Conservation (phyloP, 2,797 vertebrate genomes). For the Sylvilagus floridanus region DNA sequence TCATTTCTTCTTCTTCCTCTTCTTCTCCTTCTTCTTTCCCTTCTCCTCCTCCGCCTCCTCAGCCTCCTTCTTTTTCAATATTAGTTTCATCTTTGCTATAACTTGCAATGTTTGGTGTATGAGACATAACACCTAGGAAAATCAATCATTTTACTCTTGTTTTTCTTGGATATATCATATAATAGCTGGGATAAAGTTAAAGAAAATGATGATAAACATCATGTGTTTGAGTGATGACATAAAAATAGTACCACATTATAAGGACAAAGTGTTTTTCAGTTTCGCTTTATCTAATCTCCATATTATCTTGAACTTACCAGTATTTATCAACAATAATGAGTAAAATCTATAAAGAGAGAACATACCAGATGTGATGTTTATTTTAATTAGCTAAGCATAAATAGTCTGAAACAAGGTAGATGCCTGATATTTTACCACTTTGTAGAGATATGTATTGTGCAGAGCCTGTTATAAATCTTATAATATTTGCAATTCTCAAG, state of each 20-base stretch:
- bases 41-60: too few species aligned
- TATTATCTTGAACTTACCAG: background rate
- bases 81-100: background rate
- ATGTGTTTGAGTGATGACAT: background rate
- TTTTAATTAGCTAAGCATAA: slow-evolving; percentile 38
- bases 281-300: background rate
- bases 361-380: background rate
- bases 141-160: background rate
- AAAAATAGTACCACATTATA: background rate
- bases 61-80: background rate
- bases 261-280: background rate
- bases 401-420: background rate
- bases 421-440: background rate
- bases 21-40: background rate
- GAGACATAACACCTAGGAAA: background rate
- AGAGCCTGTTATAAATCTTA: background rate
- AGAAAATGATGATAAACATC: background rate
- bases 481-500: background rate
- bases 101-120: background rate
- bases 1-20: background rate
- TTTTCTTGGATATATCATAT: background rate
- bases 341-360: background rate
- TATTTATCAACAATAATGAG: background rate
- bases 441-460: background rate
- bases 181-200: background rate